Conservation (phyloP, 2,888 invertebrate species). For the Bruchidius siliquastri region DNA sequence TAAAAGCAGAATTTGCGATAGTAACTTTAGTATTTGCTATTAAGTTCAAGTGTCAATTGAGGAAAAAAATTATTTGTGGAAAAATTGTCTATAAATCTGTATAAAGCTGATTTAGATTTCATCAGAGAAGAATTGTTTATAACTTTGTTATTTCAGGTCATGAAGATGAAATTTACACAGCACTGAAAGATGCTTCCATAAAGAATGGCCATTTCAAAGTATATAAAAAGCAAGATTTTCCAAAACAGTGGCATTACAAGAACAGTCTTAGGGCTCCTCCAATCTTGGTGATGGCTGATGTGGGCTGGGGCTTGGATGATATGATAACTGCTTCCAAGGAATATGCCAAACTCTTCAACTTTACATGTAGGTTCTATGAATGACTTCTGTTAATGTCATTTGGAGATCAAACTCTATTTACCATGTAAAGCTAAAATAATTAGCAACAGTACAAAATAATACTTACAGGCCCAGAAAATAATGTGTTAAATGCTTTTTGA, state of each 20-base stretch:
- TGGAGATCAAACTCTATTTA: no score
- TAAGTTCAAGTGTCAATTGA: no score
- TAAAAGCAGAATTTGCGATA: no score
- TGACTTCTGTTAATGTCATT: no score
- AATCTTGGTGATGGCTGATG: constrained; percentile 58
- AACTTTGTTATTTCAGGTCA: constrained; percentile 40
- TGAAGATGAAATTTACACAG: constrained; percentile 48
- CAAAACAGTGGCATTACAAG: constrained; percentile 58
- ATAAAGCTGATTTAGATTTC: no score
- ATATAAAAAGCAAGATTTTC: constrained; percentile 57
- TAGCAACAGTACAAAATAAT: no score
- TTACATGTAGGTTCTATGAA: constrained; percentile 44
- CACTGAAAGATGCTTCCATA: constrained; percentile 46
- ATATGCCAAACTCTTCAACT: constrained; percentile 47
- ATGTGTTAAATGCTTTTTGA: no score
- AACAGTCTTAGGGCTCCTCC: constrained; percentile 58
- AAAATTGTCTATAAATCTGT: no score
- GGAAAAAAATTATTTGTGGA: no score
- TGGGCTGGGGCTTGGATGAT: constrained; percentile 59
- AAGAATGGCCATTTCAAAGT: constrained; percentile 52
- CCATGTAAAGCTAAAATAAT: no score
- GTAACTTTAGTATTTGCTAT: no score
- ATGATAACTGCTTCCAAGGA: constrained; percentile 39
- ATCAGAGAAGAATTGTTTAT: not conserved
- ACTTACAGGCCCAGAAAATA: no score